Evolutionary conservation across 2,113 vertebrate species (phyloP).

Genomic region (Hippocampus comes): DNA sequence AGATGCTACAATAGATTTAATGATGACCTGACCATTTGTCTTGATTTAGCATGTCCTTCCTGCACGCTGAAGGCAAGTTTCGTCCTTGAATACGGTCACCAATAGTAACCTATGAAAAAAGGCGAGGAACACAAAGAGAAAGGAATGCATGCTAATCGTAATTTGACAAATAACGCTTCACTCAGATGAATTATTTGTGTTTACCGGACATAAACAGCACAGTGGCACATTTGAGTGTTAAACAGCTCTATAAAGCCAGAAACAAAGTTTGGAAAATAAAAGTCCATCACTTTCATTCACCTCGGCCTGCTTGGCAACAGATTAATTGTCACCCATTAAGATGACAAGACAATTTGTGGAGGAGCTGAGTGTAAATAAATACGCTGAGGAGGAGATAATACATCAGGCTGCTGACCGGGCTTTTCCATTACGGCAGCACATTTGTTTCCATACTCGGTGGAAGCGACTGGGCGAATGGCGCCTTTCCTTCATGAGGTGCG

Average conservation of each 20-base stretch:
- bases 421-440: slow-evolving; percentile 74
- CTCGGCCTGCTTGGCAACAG: slow-evolving; percentile 71
- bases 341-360: slow-evolving; percentile 78
- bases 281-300: slow-evolving; percentile 71
- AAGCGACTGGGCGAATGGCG: slow-evolving; percentile 58
- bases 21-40: slow-evolving; percentile 73
- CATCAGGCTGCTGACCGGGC: slow-evolving; percentile 74
- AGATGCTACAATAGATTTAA: slow-evolving; percentile 66
- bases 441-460: slow-evolving; percentile 76
- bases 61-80: slow-evolving; percentile 32
- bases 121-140: slow-evolving; percentile 9
- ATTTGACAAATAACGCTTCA: background rate
- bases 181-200: slow-evolving; percentile 4
- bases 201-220: background rate
- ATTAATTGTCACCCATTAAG: slow-evolving; percentile 78
- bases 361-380: slow-evolving; percentile 82
- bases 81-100: slow-evolving; percentile 59
- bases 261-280: slow-evolving; percentile 66
- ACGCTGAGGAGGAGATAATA: slow-evolving; percentile 77
- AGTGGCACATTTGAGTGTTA: slow-evolving; percentile 40
- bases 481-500: slow-evolving; percentile 70
- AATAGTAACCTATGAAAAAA: slow-evolving; percentile 39
- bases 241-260: slow-evolving; percentile 46
- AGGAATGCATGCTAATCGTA: background rate
- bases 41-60: slow-evolving; percentile 66